phyloP scores from a whole-genome alignment of 2,113 vertebrate genomes.

The Sylvia atricapilla region DNA sequence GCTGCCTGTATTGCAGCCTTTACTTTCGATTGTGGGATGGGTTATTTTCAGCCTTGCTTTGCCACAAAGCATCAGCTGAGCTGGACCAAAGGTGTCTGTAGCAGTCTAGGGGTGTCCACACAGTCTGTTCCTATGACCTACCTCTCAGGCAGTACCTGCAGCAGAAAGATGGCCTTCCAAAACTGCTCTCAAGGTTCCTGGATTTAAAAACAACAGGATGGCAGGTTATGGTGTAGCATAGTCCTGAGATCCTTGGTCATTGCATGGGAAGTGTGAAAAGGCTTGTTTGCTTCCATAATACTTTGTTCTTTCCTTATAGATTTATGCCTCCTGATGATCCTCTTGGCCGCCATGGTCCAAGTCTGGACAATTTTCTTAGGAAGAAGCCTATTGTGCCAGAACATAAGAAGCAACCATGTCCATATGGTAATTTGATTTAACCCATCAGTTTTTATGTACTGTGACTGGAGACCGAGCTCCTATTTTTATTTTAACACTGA shows the following conservation, averaged over 20 bases:
- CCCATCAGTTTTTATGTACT: background rate
- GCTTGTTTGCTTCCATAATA: background rate
- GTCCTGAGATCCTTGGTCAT: background rate
- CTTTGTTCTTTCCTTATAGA: constrained; percentile 58
- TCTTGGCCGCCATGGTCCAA: constrained; percentile 93
- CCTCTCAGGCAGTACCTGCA: background rate
- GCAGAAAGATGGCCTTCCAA: background rate
- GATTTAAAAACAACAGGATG: background rate
- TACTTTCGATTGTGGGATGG: background rate
- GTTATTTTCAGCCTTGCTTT: background rate
- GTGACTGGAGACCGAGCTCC: background rate
- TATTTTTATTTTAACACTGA: background rate
- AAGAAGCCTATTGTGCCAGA: constrained; percentile 92
- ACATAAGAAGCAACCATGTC: constrained; percentile 97
- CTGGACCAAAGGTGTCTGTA: background rate
- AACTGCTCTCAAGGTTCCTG: background rate
- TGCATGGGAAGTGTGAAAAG: background rate
- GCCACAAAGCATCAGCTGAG: background rate
- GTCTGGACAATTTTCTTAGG: constrained; percentile 95
- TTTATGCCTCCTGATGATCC: constrained; percentile 99
- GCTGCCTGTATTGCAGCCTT: background rate
- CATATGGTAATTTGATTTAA: constrained; percentile 83
- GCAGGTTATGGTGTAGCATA: background rate
- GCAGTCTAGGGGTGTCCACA: background rate
- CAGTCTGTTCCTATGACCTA: background rate